Percentiles rank a stretch among this genome's conserved stretches.
These are phyloP conservation scores for Meteorus sp. DNA, from an alignment of 1,140 invertebrate genomes.

Conservation along the genomic window DNA sequence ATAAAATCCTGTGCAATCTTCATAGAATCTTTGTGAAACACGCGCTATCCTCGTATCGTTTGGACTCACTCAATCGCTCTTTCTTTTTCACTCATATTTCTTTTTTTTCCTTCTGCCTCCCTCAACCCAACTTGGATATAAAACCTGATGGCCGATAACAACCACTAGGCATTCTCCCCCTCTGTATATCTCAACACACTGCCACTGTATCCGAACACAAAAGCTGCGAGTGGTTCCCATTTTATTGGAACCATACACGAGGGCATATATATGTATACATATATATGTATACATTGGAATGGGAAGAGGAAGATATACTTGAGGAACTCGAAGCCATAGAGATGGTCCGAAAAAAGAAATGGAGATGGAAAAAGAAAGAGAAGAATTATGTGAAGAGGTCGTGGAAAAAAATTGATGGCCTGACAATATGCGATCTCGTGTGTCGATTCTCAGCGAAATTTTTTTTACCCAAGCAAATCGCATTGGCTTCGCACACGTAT, in stretches of 20 bases:
- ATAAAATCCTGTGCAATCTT: conserved; percentile 61
- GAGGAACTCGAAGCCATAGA: conserved; percentile 21
- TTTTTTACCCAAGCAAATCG: conserved; percentile 34
- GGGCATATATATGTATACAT: conserved; percentile 39
- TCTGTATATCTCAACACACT: conserved; percentile 28
- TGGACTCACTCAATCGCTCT: conserved; percentile 26
- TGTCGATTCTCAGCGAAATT: conserved; percentile 36
- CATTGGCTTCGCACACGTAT: too few relatives aligned
- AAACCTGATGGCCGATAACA: conserved; percentile 62
- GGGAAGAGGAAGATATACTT: conserved; percentile 25
- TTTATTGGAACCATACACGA: conserved; percentile 60
- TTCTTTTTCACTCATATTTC: conserved; percentile 13
- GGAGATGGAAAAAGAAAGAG: conserved; percentile 17
- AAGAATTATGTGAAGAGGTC: conserved; percentile 24
- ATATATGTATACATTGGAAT: conserved; percentile 1
- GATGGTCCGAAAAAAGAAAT: conserved; percentile 24
- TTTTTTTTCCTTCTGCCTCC: conserved; percentile 18
- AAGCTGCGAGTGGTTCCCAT: conserved; percentile 59
- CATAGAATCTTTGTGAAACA: conserved; percentile 61
- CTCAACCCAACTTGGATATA: conserved; percentile 46
- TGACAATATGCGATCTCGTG: conserved; percentile 47
- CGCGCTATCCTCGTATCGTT: conserved; percentile 57
- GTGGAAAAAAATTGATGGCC: conserved; percentile 39
- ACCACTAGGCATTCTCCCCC: conserved; percentile 51
- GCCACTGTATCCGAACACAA: conserved; percentile 55